Percentiles rank a stretch among this genome's conserved stretches.
These are phyloP conservation scores for Notocelia uddmanniana DNA, from an alignment of 2,888 invertebrate genomes.

Conservation along the genomic window DNA sequence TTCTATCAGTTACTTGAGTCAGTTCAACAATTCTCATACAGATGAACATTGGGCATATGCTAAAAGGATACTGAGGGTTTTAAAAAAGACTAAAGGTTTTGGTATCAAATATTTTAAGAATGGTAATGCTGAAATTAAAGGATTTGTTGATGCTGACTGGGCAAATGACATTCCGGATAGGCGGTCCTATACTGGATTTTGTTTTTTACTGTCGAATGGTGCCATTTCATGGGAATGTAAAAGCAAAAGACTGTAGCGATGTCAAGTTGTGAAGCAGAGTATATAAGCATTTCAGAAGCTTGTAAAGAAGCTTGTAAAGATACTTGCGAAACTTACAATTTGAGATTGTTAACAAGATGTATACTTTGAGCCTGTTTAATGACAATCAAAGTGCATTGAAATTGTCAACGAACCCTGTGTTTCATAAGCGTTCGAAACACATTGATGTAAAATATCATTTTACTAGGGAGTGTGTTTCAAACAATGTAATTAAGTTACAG, in stretches of 20 bases:
- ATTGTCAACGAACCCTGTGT: neutral
- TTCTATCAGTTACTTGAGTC: too few species aligned
- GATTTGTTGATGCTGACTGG: constrained; percentile 43
- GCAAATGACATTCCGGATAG: constrained; percentile 21
- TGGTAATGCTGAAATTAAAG: constrained; percentile 12
- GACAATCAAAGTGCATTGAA: too few species aligned
- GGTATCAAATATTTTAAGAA: constrained; percentile 16
- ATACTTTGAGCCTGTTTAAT: too few species aligned
- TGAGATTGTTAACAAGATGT: constrained; percentile 8
- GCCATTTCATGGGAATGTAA: constrained; percentile 27
- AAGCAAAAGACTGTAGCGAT: constrained; percentile 27
- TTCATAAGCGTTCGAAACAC: constrained; percentile 10
- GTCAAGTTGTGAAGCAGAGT: constrained; percentile 29
- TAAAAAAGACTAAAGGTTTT: too few species aligned
- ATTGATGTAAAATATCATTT: neutral
- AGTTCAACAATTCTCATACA: too few species aligned
- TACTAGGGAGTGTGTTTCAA: neutral
- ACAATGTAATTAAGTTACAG: neutral
- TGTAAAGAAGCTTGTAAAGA: too few species aligned
- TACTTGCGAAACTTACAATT: constrained; percentile 21
- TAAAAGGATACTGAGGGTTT: too few species aligned
- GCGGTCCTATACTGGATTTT: constrained; percentile 27
- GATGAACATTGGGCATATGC: too few species aligned
- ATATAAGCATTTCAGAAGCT: constrained; percentile 21
- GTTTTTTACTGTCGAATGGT: neutral